Evolutionary conservation across 1,140 invertebrate genomes (phyloP), one percentile per base, ranked within the genome.

Genomic region (Pseudomyrmex dendroicus): DNA sequence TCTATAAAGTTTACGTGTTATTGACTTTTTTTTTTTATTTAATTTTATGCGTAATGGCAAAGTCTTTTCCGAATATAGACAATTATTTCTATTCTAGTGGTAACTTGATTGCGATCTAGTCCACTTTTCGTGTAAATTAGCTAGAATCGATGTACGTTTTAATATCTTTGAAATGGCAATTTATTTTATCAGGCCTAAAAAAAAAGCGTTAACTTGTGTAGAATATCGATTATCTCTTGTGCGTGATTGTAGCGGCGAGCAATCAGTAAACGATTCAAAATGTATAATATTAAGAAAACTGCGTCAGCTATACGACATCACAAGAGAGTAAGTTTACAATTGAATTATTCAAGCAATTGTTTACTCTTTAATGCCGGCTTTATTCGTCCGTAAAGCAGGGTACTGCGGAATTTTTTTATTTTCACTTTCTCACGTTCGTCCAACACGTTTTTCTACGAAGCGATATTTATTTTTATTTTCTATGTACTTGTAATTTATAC

Each of bases 151-250:
- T 54, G 25, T 22, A 35, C 63, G 35, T 35, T 35, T 35, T 35
- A 35, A 35, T 35, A 35, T 35, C 35, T 10, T 67, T 59, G 20
- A 78, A 59, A 48, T 66, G 76, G n/a, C 1, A 72, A 50, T 61
- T 70, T 70, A 25, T 80, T 70, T 70, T 80, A 48, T 9, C 66
- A 80, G 76, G 76, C 76, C 76, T 80, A 80, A 80, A 77, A 17
- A 70, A 35, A 35, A 35, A 35, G 35, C 59, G 12, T 9, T 72
- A 54, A 54, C 22, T 61, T 50, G 20, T 10, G 66, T 72, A 13
- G 8, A 46, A 25, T 80, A 80, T 70, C 66, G 56, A 80, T 72
- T 54, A 59, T 15, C 15, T 48, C 35, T 72, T 9, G 46, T 50
- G 22, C 12, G 54, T 61, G 20, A 80, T 59, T 17, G 2, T 50